phyloP scores from a whole-genome alignment of 2,113 vertebrate species.

The Phyllostomus discolor region DNA sequence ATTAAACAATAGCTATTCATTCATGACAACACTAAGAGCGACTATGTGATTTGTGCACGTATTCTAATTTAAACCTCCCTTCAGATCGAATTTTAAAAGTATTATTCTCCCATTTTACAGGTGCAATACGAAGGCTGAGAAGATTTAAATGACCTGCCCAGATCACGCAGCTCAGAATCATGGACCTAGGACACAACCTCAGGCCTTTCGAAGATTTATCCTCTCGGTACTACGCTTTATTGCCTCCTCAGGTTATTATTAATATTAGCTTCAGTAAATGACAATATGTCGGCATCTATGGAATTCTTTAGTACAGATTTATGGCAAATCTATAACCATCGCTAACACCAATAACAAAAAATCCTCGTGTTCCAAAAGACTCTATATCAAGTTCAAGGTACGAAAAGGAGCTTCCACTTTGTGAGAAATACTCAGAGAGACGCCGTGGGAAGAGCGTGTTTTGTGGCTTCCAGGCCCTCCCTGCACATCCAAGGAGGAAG shows the following conservation, averaged over 20 bases:
- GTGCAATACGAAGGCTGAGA: not conserved
- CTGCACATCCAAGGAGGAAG: not conserved
- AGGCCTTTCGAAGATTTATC: not conserved
- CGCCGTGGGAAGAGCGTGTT: not conserved
- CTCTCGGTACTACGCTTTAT: not conserved
- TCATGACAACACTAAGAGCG: not conserved
- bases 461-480: not conserved
- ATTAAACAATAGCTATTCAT: not conserved
- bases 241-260: not conserved
- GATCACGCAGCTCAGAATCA: not conserved
- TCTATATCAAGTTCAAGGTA: conserved; percentile 34
- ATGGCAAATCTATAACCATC: not conserved
- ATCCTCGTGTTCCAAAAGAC: not conserved
- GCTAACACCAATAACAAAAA: not conserved
- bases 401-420: conserved; percentile 21
- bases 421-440: conserved; percentile 42
- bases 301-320: not conserved
- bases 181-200: not conserved
- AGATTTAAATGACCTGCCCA: not conserved
- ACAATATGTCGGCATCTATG: not conserved
- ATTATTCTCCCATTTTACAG: not conserved
- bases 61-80: not conserved
- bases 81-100: not conserved
- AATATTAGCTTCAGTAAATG: not conserved
- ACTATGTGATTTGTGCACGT: not conserved